These are phyloP conservation scores for Bambusicola thoracicus DNA, from an alignment of 2,113 vertebrate genomes.

Conservation along the genomic window DNA sequence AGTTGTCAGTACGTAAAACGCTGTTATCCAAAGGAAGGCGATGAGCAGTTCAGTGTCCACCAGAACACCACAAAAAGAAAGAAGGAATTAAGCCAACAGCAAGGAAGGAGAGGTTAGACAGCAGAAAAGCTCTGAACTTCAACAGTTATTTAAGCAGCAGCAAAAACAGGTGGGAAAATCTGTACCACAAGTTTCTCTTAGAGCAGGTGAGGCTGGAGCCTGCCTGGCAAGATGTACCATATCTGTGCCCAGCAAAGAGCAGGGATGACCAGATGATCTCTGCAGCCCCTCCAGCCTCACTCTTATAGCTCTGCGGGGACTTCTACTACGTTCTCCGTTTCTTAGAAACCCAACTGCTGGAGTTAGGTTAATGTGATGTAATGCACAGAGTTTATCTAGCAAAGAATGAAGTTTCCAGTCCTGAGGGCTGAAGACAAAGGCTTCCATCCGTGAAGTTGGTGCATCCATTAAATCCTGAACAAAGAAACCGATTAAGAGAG, in stretches of 20 bases:
- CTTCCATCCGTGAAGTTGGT: background rate
- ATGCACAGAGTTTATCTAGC: background rate
- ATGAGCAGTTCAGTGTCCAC: background rate
- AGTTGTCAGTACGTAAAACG: background rate
- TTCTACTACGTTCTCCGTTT: background rate
- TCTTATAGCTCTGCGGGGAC: background rate
- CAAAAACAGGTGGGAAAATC: background rate
- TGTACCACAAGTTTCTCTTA: background rate
- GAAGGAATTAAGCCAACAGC: background rate
- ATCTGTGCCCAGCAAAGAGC: background rate
- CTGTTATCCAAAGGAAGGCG: background rate
- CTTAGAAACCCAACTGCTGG: background rate
- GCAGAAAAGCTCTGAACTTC: background rate
- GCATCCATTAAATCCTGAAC: background rate
- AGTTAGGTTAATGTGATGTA: background rate
- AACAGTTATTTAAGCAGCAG: background rate
- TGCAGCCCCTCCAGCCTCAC: background rate
- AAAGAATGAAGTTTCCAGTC: background rate
- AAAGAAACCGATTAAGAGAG: background rate
- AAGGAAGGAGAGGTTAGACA: background rate
- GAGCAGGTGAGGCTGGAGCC: background rate
- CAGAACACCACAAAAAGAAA: background rate
- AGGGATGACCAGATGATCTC: background rate
- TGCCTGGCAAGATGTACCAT: background rate
- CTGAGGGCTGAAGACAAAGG: background rate